phyloP scores from a whole-genome alignment of 1,140 invertebrate species.

The Lysiphlebus fabarum region DNA sequence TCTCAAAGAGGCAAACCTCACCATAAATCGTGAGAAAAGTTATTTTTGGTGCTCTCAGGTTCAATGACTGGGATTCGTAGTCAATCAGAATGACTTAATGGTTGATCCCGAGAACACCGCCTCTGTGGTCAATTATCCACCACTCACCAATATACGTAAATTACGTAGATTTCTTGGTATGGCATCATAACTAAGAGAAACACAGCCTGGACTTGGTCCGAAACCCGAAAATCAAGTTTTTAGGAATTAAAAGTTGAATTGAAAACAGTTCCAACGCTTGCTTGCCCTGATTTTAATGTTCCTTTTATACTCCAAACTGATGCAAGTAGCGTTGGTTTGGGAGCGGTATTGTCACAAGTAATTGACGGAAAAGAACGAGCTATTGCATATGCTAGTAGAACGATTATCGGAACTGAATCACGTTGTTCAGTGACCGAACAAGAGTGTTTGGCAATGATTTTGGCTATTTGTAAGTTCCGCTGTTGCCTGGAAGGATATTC shows the following conservation, averaged over 20 bases:
- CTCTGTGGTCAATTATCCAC: too few species aligned
- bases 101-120: too few species aligned
- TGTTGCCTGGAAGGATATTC: conserved; percentile 46
- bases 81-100: too few species aligned
- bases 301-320: conserved; percentile 29
- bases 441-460: conserved; percentile 17
- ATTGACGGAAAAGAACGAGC: conserved; percentile 31
- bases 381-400: conserved; percentile 42
- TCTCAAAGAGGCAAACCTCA: conserved; percentile 21
- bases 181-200: conserved; percentile 34
- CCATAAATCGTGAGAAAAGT: conserved; percentile 36
- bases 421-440: conserved; percentile 14
- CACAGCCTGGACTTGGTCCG: conserved; percentile 25
- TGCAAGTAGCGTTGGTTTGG: conserved; percentile 30
- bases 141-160: too few species aligned
- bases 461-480: conserved; percentile 40
- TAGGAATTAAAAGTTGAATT: conserved; percentile 24
- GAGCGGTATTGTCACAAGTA: conserved; percentile 31
- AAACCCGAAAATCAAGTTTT: conserved; percentile 21
- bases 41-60: conserved; percentile 27
- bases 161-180: too few species aligned
- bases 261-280: conserved; percentile 26
- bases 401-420: conserved; percentile 45
- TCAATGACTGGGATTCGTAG: conserved; percentile 6
- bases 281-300: conserved; percentile 27